Base-by-base conservation (phyloP, 2,888 invertebrate species). In the Arge pagana region DNA sequence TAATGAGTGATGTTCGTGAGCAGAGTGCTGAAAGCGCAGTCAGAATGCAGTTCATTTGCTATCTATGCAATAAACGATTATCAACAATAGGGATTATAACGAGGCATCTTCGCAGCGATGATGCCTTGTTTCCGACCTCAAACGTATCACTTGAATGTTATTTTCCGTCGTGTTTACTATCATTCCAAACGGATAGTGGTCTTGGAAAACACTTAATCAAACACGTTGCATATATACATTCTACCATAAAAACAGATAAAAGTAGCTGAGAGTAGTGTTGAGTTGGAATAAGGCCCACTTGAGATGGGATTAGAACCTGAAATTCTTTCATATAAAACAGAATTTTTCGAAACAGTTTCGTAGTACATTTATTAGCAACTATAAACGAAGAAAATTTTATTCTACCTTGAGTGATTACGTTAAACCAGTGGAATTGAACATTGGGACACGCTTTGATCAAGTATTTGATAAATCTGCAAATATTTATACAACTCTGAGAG, bases 391-490 rank as follows among this genome's bases (percentile, higher is more conserved):
- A 8, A 37, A 36, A 4, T 36, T 39, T 26, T 43, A 45, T 36
- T 37, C 37, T 10, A n/a, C 10, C 13, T 37, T 21, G 7, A 28
- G 15, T 8, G 30, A 54, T 30, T 57, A 37, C 42, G 54, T 57
- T 16, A 30, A 36, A 31, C 52, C 52, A 10, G 28, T 33, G 19
- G 50, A 57, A 48, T 10, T 50, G 15, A 54, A 49, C 37, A 51
- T 57, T 19, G 55, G 53, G 3, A 40, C 53, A 11, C 53, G 55
- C 10, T 55, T n/a, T 28, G 57, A 55, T 15, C 21, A 50, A 37
- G 19, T 45, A 13, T 55, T 33, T 18, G 55, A 55, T 26, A 26
- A 39, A n/a, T n/a, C 21, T 8, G 21, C 8, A 2, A 42, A 52
- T 11, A 33, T 30, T 6, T 53, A 55, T 13, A 53, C 39, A 23